A percentile compares a stretch with the other conserved stretches of the same genome.
Conservation (phyloP, 2,113 vertebrate genomes). For the Rattus norvegicus region DNA sequence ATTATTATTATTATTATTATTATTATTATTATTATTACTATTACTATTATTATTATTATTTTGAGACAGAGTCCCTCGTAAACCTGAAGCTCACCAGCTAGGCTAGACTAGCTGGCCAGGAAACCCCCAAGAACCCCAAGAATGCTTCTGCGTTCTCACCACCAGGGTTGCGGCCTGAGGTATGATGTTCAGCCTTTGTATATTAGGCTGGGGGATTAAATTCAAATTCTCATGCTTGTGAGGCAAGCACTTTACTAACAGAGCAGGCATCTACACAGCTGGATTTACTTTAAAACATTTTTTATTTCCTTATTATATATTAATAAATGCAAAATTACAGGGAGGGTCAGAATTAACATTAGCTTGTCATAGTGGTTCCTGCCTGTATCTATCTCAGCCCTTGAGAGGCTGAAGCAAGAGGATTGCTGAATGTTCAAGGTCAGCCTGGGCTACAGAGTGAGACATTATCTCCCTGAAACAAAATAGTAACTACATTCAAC, state of each 20-base stretch:
- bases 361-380: too few relatives aligned
- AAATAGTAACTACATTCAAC: background rate
- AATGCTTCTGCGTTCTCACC: background rate
- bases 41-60: background rate
- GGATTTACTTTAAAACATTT: background rate
- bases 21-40: too few relatives aligned
- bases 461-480: background rate
- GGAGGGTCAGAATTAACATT: slow-evolving; percentile 16
- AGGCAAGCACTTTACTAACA: background rate
- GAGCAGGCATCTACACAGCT: background rate
- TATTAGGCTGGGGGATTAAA: background rate
- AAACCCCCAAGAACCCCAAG: background rate
- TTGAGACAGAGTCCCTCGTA: background rate
- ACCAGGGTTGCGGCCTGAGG: background rate
- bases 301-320: slow-evolving; percentile 24
- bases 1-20: too few relatives aligned
- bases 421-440: background rate
- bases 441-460: background rate
- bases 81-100: background rate
- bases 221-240: background rate
- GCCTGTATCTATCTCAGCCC: too few relatives aligned
- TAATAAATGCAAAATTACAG: slow-evolving; percentile 45
- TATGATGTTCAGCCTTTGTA: background rate
- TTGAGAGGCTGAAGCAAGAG: background rate
- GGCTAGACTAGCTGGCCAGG: background rate